Evolutionary conservation across 2,797 vertebrate species (phyloP), one percentile per base, ranked within the genome.

Genomic region (Tauraco hartlaubi): DNA sequence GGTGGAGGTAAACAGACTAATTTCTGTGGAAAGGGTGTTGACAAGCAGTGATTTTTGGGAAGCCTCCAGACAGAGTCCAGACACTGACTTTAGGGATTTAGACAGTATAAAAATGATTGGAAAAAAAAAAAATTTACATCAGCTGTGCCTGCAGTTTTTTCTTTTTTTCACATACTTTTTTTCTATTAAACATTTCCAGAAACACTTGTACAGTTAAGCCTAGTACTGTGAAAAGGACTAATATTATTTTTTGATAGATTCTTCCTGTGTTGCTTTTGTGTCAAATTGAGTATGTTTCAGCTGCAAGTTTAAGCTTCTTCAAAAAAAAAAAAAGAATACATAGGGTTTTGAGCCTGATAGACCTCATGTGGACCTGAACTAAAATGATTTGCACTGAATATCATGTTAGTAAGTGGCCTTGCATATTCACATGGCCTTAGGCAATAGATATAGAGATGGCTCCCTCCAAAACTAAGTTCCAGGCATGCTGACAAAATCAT

Each of bases 21-120:
- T 94, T 94, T 93, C 91, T 94, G 56, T 91, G 77, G 90, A 93
- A 96, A 83, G 49, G 17, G 63, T 92, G 88, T 93, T 96, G 94
- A 96, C 90, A 97, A 96, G 87, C 84, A 88, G 87, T 93, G 89
- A 96, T 91, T 97, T 94, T 97, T 97, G 94, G 95, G 95, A 89
- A 77, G 41, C 46, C 59, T 96, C 90, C 95, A 97, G 92, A 87
- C 81, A 81, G 71, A 91, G 86, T 90, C 88, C 76, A 92, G 95
- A 95, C 90, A 76, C 41, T 19, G 66, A 91, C 96, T 96, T 95
- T 67, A 96, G 96, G 95, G 96, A 97, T 96, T 97, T 92, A 91
- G 66, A 48, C 92, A 96, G 88, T 91, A 92, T 87, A 95, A 96
- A 98, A 97, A 92, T 80, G 15, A 84, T 96, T 97, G 97, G 93